Base-by-base conservation (phyloP, 2,888 invertebrate species). In the Phyllotreta striolata region DNA sequence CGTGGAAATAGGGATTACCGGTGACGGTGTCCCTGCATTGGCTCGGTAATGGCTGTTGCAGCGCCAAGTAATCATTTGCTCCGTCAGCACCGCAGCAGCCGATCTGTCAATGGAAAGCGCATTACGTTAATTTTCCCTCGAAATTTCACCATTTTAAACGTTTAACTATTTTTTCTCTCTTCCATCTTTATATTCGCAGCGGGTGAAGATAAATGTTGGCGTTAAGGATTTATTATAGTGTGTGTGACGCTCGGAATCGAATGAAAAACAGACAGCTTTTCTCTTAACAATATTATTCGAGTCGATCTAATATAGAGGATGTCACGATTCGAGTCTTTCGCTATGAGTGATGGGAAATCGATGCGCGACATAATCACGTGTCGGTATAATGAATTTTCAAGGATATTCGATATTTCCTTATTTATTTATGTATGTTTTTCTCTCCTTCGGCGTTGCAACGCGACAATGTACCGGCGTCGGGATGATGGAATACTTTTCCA, bases 11-110 rank as follows among this genome's bases (percentile, higher is more conserved):
- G 0, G 93, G 91, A 80, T 94, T 94, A 56, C 95, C 95, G 1
- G 93, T 94, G 9, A 94, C 92, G 0, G 92, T 89, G 80, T 95
- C 93, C 7, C 95, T 86, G 77, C 95, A 95, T 67, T 92, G 91
- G 0, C 88, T 84, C 0, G 95, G 95, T 59, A 95, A 79, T 0
- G 94, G 93, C 75, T 93, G 91, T 74, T 88, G 86, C 71, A 92
- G 77, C 66, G 85, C 85, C 70, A 92, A 84, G 82, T 90, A 96
- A 81, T 96, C 95, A 82, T 88, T 88, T 0, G 94, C 89, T 0
- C 94, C 93, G 66, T 91, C 89, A 0, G 95, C 94, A 9, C 96
- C 96, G 74, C 96, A 95, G 80, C 95, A 96, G 46, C 92, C 94
- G 73, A 95, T 89, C 93, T 65, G 67, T 66, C 66, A 68, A 70